Conservation (phyloP, 64 coral and sea anemone species). For the Acropora yongei region DNA sequence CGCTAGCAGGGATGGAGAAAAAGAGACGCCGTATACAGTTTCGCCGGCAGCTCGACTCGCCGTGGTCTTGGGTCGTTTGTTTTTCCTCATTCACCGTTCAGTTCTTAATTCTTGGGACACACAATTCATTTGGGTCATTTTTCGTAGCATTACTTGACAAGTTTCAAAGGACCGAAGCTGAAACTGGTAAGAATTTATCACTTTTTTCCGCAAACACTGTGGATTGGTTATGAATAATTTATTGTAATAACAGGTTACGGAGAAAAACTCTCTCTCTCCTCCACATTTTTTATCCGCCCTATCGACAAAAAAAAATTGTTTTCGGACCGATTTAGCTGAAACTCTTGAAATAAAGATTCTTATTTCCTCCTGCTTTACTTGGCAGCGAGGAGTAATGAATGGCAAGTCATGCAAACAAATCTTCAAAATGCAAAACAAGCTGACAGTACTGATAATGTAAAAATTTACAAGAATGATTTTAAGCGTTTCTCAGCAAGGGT, state of each 20-base stretch:
- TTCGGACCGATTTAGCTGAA: too few relatives aligned
- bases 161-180: slow-evolving; percentile 81
- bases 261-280: neutral
- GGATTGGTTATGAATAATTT: slow-evolving; percentile 25
- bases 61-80: slow-evolving; percentile 87
- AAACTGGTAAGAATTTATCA: slow-evolving; percentile 71
- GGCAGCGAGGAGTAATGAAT: too few relatives aligned
- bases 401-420: neutral
- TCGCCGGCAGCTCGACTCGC: slow-evolving; percentile 53
- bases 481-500: neutral
- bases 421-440: neutral
- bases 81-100: slow-evolving; percentile 83
- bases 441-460: neutral
- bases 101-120: slow-evolving; percentile 80
- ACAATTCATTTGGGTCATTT: slow-evolving; percentile 88
- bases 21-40: slow-evolving; percentile 43
- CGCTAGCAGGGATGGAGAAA: neutral
- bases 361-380: neutral
- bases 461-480: neutral
- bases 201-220: neutral
- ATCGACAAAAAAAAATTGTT: neutral
- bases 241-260: slow-evolving; percentile 12
- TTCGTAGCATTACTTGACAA: slow-evolving; percentile 86
- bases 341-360: neutral
- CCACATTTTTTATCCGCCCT: neutral